Base-by-base conservation (phyloP, 2,888 invertebrate species). In the Apodemia zela region DNA sequence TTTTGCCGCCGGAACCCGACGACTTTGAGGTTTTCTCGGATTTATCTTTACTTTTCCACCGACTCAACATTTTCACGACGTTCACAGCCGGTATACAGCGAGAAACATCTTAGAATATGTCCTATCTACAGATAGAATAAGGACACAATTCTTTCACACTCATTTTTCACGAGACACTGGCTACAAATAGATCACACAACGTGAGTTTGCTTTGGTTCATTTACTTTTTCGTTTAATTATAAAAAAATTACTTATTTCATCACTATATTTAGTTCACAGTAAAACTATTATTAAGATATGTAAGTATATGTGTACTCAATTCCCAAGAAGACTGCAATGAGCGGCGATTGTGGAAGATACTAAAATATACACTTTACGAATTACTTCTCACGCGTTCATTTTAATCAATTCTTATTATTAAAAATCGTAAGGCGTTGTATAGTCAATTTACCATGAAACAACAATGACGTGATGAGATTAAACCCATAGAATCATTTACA, bases 31-130 rank as follows among this genome's bases (percentile, higher is more conserved):
- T 93, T 87, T 95, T 96, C 78, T 95, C 94, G 71, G 94, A 93
- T 87, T 96, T 96, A 86, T 96, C 96, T 93, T 96, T 96, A 82
- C 95, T 96, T 85, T 96, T 96, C 96, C 96, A 96, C 78, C 96
- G 95, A 78, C 95, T 96, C 84, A 96, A 92, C 96, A 96, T 96
- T 83, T 85, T 77, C 57, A 6, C 54, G 47, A 68, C 63, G 62
- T 63, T 63, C 64, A 61, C 66, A 67, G 60, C 33, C 33, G 33
- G 33, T 33, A 33, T 33, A 6, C 33, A 33, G 33, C 5, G 33
- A 61, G 4, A 17, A 54, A 63, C 64, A 67, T 67, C 64, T 42
- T 67, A 42, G 17, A 60, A 62, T 38, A 38, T 58, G 63, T 66
- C 61, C 68, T 69, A 67, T 64, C 63, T 64, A 21, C 64, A 63